These are phyloP conservation scores for Melanaphis sacchari DNA, from an alignment of 1,140 invertebrate species.

Conservation along the genomic window DNA sequence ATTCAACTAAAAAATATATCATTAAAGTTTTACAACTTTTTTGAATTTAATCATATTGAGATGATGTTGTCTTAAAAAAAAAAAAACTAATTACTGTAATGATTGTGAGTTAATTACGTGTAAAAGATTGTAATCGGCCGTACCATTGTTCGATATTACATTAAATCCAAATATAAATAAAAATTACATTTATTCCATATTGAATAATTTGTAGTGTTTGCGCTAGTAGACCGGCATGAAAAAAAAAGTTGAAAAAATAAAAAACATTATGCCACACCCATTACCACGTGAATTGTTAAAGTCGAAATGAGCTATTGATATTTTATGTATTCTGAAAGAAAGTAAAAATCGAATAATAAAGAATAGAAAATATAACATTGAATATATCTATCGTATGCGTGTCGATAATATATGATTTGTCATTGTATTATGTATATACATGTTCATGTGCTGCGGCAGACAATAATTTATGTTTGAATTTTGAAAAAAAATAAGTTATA, in stretches of 20 bases:
- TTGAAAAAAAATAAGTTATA: neutral
- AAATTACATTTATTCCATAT: neutral
- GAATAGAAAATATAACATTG: neutral
- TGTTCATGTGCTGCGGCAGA: neutral
- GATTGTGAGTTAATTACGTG: neutral
- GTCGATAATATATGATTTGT: neutral
- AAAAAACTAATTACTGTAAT: neutral
- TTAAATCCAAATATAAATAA: neutral
- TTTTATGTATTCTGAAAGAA: neutral
- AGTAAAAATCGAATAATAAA: neutral
- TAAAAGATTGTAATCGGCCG: neutral
- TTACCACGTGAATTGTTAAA: neutral
- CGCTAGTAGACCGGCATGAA: neutral
- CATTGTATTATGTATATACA: neutral
- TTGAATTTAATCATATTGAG: too few relatives aligned
- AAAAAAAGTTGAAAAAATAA: neutral
- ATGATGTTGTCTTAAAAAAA: neutral
- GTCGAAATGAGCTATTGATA: neutral
- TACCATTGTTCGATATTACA: neutral
- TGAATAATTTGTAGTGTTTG: neutral
- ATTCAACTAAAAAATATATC: neutral
- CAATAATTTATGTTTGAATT: neutral
- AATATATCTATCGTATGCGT: neutral
- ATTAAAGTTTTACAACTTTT: too few relatives aligned
- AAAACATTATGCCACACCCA: neutral